Conservation (phyloP, 1,140 invertebrate genomes). For the Drosophila virilis region DNA sequence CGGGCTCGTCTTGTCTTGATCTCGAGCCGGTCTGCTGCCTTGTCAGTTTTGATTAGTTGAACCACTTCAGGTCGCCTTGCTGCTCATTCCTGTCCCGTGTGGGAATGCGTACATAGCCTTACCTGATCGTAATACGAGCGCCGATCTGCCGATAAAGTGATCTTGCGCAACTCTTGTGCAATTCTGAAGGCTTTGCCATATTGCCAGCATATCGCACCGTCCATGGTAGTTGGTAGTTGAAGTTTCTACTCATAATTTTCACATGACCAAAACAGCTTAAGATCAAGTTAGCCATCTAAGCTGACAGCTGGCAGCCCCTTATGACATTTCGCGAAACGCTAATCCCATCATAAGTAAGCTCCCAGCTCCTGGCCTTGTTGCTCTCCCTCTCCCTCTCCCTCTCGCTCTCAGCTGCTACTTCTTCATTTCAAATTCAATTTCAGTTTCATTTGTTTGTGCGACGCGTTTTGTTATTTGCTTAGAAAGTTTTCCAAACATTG, state of each 20-base stretch:
- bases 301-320: conserved; percentile 76
- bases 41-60: conserved; percentile 81
- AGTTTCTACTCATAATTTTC: conserved; percentile 76
- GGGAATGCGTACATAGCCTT: conserved; percentile 55
- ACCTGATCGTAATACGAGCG: conserved; percentile 66
- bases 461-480: conserved; percentile 54
- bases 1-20: conserved; percentile 58
- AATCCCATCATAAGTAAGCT: conserved; percentile 68
- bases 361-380: conserved; percentile 25
- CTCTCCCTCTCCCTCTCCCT: not conserved
- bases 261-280: conserved; percentile 82
- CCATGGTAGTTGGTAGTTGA: conserved; percentile 47
- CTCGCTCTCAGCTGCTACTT: conserved; percentile 20
- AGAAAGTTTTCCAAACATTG: conserved; percentile 80
- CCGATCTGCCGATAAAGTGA: conserved; percentile 65
- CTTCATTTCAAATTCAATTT: conserved; percentile 67
- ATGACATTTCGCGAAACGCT: conserved; percentile 61
- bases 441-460: conserved; percentile 61
- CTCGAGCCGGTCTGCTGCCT: conserved; percentile 70
- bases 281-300: conserved; percentile 81
- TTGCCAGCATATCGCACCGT: conserved; percentile 37
- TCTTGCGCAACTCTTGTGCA: conserved; percentile 63
- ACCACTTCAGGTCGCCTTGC: conserved; percentile 64
- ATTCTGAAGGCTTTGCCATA: conserved; percentile 42
- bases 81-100: conserved; percentile 56